phyloP scores from a whole-genome alignment of 2,888 invertebrate genomes.

The Ethmia dodecea region DNA sequence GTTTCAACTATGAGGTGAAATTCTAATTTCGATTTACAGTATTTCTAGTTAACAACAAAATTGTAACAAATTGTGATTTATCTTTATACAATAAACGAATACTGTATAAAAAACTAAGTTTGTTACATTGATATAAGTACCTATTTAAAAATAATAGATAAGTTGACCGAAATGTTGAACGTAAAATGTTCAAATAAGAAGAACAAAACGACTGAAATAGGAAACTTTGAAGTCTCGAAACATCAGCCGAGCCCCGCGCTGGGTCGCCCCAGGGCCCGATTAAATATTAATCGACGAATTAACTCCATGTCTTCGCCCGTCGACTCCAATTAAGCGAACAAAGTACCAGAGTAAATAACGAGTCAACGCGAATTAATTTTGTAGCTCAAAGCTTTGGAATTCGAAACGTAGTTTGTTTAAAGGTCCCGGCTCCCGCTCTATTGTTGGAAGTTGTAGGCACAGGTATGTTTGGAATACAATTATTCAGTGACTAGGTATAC shows the following conservation, averaged over 20 bases:
- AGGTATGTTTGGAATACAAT: constrained; percentile 6
- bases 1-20: no score
- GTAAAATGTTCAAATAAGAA: no score
- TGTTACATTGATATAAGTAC: no score
- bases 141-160: no score
- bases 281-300: constrained; percentile 75
- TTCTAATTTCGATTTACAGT: no score
- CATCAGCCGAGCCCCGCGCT: constrained; percentile 6
- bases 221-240: no score
- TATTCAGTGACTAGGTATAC: constrained; percentile 6
- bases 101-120: no score
- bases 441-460: constrained; percentile 13
- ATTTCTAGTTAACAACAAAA: no score
- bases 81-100: no score
- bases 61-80: no score
- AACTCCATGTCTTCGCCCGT: constrained; percentile 63
- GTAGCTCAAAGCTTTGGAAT: constrained; percentile 40
- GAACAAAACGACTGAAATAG: no score
- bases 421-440: constrained; percentile 28
- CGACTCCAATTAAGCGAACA: constrained; percentile 73
- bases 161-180: no score
- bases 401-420: constrained; percentile 59
- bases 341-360: constrained; percentile 72
- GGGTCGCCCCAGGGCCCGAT: constrained; percentile 37
- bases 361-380: constrained; percentile 62